A percentile compares a stretch with the other conserved stretches of the same genome.
phyloP scores from a whole-genome alignment of 1,140 invertebrate genomes.

The Brachionus asplanchnoidis region DNA sequence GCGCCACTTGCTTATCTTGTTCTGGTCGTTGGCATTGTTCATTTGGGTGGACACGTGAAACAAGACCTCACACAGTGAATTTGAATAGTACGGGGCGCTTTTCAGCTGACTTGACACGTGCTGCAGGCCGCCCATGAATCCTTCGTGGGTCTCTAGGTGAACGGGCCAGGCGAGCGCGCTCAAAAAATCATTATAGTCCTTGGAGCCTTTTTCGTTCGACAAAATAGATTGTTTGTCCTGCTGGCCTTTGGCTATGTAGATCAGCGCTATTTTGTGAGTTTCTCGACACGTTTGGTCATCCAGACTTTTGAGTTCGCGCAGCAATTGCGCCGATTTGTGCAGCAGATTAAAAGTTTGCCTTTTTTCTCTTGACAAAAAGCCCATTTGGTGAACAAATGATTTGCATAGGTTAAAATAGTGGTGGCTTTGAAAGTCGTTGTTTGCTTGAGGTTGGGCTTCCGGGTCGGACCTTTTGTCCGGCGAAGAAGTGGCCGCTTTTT shows the following conservation, averaged over 20 bases:
- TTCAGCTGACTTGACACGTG: conserved; percentile 81
- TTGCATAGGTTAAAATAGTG: conserved; percentile 64
- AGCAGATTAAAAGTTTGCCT: conserved; percentile 76
- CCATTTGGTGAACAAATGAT: conserved; percentile 79
- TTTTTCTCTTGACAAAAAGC: conserved; percentile 80
- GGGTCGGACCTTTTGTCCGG: background rate
- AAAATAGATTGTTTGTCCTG: conserved; percentile 90
- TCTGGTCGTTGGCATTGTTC: conserved; percentile 63
- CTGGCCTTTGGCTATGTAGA: conserved; percentile 92
- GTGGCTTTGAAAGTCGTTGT: background rate
- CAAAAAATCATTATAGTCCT: conserved; percentile 84
- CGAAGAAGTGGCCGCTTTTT: too few species aligned
- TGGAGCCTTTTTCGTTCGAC: conserved; percentile 74
- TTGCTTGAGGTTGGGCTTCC: background rate
- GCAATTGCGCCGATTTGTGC: conserved; percentile 78
- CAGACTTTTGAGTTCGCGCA: conserved; percentile 83
- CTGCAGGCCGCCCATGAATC: conserved; percentile 89
- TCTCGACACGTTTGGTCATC: conserved; percentile 78
- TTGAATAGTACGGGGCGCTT: conserved; percentile 92
- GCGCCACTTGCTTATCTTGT: conserved; percentile 68
- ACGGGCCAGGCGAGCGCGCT: conserved; percentile 91
- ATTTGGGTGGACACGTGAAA: conserved; percentile 98
- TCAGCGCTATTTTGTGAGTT: conserved; percentile 97
- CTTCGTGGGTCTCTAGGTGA: conserved; percentile 86
- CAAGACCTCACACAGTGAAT: conserved; percentile 77